phyloP scores from a whole-genome alignment of 2,113 vertebrate species.

The Eonycteris spelaea region DNA sequence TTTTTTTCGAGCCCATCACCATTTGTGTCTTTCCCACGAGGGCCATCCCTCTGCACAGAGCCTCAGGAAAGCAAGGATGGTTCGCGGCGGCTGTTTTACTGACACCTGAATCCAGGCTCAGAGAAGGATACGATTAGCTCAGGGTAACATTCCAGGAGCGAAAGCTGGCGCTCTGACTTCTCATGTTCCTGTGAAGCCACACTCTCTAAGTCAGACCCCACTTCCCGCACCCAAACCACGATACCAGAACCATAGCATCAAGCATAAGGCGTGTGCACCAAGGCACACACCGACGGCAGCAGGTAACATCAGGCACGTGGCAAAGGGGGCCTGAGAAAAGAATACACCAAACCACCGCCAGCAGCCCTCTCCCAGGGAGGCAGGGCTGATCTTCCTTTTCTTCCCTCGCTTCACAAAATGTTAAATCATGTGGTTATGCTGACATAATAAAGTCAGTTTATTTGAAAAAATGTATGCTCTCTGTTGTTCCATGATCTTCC shows the following conservation, averaged over 20 bases:
- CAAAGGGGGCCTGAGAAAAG: fast-evolving
- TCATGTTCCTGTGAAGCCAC: fast-evolving
- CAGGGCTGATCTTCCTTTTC: neutral
- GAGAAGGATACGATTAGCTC: fast-evolving
- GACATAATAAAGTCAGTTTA: neutral
- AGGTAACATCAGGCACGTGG: fast-evolving
- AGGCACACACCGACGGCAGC: fast-evolving
- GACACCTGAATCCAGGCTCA: neutral
- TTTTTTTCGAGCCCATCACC: no score
- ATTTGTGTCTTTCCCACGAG: fast-evolving
- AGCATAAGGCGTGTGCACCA: fast-evolving
- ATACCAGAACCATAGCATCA: fast-evolving
- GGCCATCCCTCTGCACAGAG: fast-evolving
- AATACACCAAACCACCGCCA: fast-evolving
- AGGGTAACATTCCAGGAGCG: fast-evolving
- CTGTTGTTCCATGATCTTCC: neutral
- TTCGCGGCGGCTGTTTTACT: fast-evolving
- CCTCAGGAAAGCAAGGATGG: neutral
- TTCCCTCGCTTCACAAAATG: neutral
- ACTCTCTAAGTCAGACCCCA: neutral
- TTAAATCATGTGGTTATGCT: neutral
- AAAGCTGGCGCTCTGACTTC: fast-evolving
- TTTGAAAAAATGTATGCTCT: neutral
- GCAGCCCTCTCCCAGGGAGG: neutral
- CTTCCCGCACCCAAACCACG: neutral